Percentiles rank a stretch among this genome's conserved stretches.
Evolutionary conservation across 1,140 invertebrate genomes (phyloP).

Genomic region (Dinoponera quadriceps): DNA sequence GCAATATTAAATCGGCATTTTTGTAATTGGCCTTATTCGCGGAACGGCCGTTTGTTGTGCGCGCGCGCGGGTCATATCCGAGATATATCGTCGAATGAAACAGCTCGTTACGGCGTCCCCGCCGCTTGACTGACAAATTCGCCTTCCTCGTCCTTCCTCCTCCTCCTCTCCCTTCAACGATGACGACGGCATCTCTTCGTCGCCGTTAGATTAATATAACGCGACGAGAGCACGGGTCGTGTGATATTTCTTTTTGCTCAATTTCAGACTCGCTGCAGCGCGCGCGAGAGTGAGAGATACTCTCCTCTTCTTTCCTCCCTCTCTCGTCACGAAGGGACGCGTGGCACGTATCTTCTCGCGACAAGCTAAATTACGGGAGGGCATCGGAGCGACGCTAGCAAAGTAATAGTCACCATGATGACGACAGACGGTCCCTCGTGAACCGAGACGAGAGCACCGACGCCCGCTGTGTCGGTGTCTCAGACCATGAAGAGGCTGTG

Average conservation of each 20-base stretch:
- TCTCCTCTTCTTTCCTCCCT: no score
- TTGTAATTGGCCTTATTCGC: no score
- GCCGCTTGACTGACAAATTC: no score
- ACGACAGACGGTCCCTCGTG: conserved; percentile 27
- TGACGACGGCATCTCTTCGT: neutral
- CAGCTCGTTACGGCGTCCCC: no score
- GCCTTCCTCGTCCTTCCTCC: no score
- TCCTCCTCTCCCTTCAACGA: no score
- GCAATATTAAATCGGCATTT: no score
- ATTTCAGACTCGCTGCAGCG: neutral
- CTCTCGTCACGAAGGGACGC: neutral
- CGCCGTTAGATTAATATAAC: conserved; percentile 3
- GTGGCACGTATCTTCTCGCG: conserved; percentile 34
- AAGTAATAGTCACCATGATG: conserved; percentile 43
- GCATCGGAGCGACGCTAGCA: conserved; percentile 20
- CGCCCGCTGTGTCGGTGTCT: no score
- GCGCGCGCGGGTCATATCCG: no score
- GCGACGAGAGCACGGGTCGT: neutral
- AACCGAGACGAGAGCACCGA: neutral
- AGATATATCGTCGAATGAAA: no score
- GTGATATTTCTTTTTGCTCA: conserved; percentile 4
- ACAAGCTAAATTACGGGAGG: conserved; percentile 36
- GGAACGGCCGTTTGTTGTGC: no score
- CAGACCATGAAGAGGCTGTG: no score
- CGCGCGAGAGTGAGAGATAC: neutral